These are phyloP conservation scores for Delia radicum DNA, from an alignment of 1,140 invertebrate species.

Conservation along the genomic window DNA sequence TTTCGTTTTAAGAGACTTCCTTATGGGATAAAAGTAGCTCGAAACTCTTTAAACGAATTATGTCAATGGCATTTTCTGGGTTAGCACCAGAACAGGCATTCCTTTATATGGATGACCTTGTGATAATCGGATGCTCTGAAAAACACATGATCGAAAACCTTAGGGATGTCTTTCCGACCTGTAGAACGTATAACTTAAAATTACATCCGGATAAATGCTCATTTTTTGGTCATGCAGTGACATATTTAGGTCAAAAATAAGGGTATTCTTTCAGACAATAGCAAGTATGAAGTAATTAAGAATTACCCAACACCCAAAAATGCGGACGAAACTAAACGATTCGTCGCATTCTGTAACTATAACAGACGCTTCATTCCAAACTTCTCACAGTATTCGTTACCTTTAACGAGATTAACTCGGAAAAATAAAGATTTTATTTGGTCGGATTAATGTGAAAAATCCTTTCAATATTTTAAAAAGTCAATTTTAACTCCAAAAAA, in stretches of 20 bases:
- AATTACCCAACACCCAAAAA: too few species aligned
- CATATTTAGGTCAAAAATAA: not conserved
- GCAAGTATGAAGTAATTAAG: not conserved
- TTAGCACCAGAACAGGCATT: not conserved
- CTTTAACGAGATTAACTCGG: not conserved
- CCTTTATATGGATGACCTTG: not conserved
- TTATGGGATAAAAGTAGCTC: not conserved
- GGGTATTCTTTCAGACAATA: not conserved
- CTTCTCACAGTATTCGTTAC: not conserved
- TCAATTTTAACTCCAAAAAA: not conserved
- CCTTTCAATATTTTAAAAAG: not conserved
- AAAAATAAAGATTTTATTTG: not conserved
- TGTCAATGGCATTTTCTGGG: not conserved
- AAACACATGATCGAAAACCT: not conserved
- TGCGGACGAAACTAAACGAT: too few species aligned
- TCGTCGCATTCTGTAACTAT: not conserved
- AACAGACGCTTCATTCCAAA: not conserved
- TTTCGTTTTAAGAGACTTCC: not conserved
- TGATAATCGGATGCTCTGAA: not conserved
- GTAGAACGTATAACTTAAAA: not conserved
- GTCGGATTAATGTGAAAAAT: not conserved
- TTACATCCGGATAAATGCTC: not conserved
- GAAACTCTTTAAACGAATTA: not conserved
- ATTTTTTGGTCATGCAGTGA: not conserved
- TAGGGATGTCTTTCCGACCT: not conserved